Percentiles rank a stretch among this genome's conserved stretches.
Conservation (phyloP, 1,140 invertebrate genomes). For the Drosophila willistoni region DNA sequence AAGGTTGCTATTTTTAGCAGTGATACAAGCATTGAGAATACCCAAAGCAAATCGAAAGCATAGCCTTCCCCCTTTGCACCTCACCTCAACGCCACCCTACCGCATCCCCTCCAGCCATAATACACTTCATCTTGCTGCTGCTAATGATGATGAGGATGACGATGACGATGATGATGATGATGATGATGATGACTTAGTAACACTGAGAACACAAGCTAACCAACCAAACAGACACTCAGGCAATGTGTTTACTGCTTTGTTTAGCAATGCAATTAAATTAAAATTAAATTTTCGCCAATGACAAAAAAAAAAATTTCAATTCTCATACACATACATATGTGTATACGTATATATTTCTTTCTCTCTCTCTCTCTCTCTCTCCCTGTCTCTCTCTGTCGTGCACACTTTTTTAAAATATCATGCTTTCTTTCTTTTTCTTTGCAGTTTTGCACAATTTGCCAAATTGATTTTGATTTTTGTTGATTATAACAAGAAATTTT, state of each 20-base stretch:
- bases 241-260: conserved; percentile 38
- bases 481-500: conserved; percentile 61
- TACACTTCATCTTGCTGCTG: conserved; percentile 1
- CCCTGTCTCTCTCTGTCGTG: neutral
- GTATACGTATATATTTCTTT: neutral
- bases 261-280: conserved; percentile 74
- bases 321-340: neutral
- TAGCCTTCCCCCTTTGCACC: conserved; percentile 2
- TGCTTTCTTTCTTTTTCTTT: conserved; percentile 27
- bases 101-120: neutral
- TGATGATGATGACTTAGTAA: conserved; percentile 59
- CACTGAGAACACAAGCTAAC: conserved; percentile 26
- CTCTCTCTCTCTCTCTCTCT: neutral
- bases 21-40: conserved; percentile 55
- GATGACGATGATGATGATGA: neutral
- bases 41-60: conserved; percentile 49
- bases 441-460: conserved; percentile 65
- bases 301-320: neutral
- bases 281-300: conserved; percentile 44
- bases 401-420: neutral
- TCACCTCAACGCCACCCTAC: neutral
- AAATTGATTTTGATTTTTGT: conserved; percentile 77
- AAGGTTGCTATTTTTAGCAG: conserved; percentile 76
- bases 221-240: neutral
- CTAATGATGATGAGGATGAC: neutral